Evolutionary conservation across 2,113 vertebrate genomes (phyloP), one percentile per base, ranked within the genome.

Genomic region (Fulica atra): DNA sequence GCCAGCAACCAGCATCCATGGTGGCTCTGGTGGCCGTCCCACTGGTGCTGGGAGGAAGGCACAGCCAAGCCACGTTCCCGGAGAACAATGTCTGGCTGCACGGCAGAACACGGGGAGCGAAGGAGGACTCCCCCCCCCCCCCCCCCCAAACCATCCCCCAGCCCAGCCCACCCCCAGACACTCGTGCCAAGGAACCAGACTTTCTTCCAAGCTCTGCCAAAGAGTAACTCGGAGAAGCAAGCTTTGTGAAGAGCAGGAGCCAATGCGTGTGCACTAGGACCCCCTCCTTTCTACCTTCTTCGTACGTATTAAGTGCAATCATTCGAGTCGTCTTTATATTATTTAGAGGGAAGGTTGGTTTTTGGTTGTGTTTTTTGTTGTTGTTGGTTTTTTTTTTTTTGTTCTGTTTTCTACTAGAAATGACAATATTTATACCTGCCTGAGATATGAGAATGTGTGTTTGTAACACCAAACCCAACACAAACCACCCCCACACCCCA

Each of bases 281-380:
- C 86, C 92, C 95, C 97, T 98, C 98, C 97, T 97, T 98, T 96
- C 98, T 97, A 98, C 97, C 97, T 98, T 98, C 96, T 95, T 97
- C 97, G 93, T 98, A 96, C 96, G 97, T 98, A 97, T 97, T 95
- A 98, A 98, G 98, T 99, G 98, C 98, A 99, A 98, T 98, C 98
- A 97, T 98, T 98, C 95, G 97, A 98, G 97, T 98, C 92, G 95
- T 95, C 95, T 98, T 97, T 98, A 80, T 98, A 97, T 98, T 98
- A 96, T 98, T 97, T 98, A 98, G 97, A 98, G 97, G 97, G 96
- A 97, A 96, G 96, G 74, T 89, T 79, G 33, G 40, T 24, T 24
- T 25, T 25, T 25, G 24, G 21, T 26, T 53, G 25, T 25, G 28
- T 40, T 53, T 86, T 20, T 89, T 87, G 31, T 48, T 42, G 29